phyloP scores from a whole-genome alignment of 2,888 invertebrate genomes.

The Drosophila yooni region DNA sequence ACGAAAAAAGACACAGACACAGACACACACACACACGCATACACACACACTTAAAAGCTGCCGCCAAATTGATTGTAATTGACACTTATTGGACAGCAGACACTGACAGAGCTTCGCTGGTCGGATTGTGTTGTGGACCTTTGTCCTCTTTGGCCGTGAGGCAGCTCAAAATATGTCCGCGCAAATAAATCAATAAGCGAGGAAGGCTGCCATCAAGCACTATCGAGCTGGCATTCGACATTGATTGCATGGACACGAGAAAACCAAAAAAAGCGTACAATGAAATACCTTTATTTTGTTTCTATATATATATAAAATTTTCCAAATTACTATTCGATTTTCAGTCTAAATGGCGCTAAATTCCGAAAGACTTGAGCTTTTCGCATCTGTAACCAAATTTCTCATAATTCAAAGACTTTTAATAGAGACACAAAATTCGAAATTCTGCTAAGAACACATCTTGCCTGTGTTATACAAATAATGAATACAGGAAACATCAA shows the following conservation, averaged over 20 bases:
- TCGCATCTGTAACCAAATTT: not conserved
- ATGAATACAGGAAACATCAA: not conserved
- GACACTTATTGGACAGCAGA: conserved; percentile 83
- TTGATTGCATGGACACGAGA: not conserved
- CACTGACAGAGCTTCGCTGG: conserved; percentile 51
- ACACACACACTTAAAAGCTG: conserved; percentile 42
- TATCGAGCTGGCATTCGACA: not conserved
- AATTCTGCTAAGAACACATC: not conserved
- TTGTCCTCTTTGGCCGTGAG: conserved; percentile 22
- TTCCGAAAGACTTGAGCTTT: not conserved
- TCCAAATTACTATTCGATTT: not conserved
- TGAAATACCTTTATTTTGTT: not conserved
- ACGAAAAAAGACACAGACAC: conserved; percentile 10
- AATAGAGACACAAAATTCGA: too few species aligned
- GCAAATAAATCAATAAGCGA: conserved; percentile 48
- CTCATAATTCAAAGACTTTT: not conserved
- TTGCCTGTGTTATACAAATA: too few species aligned
- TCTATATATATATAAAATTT: not conserved
- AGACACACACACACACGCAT: not conserved
- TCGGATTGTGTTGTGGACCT: conserved; percentile 25
- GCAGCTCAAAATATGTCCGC: conserved; percentile 25
- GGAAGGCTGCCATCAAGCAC: not conserved
- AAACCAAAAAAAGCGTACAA: not conserved
- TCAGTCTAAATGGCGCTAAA: not conserved
- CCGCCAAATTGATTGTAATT: conserved; percentile 81